Base-by-base conservation (phyloP, 1,140 invertebrate species). In the Brachionus rotundiformis region DNA sequence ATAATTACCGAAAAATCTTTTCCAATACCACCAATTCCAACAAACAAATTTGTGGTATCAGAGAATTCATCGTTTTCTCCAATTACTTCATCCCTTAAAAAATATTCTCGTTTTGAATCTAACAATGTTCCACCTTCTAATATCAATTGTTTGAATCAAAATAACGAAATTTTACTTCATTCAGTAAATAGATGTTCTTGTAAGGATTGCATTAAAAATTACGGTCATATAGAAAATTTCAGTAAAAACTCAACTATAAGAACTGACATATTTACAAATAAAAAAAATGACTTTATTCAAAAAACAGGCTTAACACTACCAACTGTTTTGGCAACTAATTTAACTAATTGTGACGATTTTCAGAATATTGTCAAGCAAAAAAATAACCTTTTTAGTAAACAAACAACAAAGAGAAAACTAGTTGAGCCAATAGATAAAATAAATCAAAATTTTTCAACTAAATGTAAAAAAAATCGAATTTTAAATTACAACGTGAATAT, bases 21-120 rank as follows among this genome's bases (percentile, higher is more conserved):
- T 47, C 39, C 19, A 29, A 73, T 27, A 10, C 19, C 68, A 11
- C 68, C 68, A 8, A 73, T 47, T 25, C 68, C 68, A 23, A 73
- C 68, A 1, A 73, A 73, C 11, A 19, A 39, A 7, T 73, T 73
- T 27, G 39, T 44, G 44, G 27, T 73, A 29, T 73, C 68, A 3
- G 36, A 73, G 44, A 73, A 73, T 44, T 73, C 68, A 1, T 73
- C 68, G 11, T 73, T 73, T 44, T 73, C 68, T 44, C 68, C 68
- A 3, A 73, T 73, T 11, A 41, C 39, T 44, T 19, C 33, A 73
- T 65, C 61, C 29, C 3, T 10, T 10, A 65, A 54, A 54, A 54
- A 19, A 8, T 8, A 54, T 19, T 19, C 47, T 7, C 16, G 23
- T 54, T 54, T 19, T 19, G 16, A 54, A 68, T n/a, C 29, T 36